Base-by-base conservation (phyloP, 2,888 invertebrate species). In the Nomada hirtipes region DNA sequence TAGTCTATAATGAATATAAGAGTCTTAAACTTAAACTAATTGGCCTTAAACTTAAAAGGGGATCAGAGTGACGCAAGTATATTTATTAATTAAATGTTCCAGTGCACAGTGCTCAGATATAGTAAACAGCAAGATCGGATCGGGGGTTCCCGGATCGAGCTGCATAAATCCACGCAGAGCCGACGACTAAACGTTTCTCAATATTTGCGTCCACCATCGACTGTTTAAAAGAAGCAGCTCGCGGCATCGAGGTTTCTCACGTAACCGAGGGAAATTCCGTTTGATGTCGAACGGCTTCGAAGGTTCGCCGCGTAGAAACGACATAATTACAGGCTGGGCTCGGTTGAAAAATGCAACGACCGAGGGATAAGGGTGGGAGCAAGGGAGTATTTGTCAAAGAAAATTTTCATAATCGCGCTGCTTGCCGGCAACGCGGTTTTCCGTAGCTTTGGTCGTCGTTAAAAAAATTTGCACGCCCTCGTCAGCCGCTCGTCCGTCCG, bases 381-480 rank as follows among this genome's bases (percentile, higher is more conserved):
- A 57, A 72, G 81, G 82, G 76, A 79, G 84, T 86, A 84, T 87
- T 88, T 90, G 89, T 91, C 91, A 92, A 91, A 92, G 91, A 90
- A 91, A 90, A 86, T 91, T 89, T 87, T 86, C 86, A 88, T 90
- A 90, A 91, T 91, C 90, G 89, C 88, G 84, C 64, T 80, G 89
- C 83, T 78, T 57, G 77, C 72, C 68, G 74, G 78, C 78, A 73
- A 77, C 77, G 82, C 78, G 88, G 88, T 90, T 91, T 86, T 90
- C 89, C 90, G 86, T 85, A 81, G 86, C 90, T 90, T 89, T 89
- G 90, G 88, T 84, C 90, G 89, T 93, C 92, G 92, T 93, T 93
- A 93, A 92, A 93, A 92, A 91, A 93, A 93, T 93, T 93, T 92
- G 81, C 89, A 88, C 91, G 90, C 91, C 89, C 92, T 91, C 90